Evolutionary conservation across 30 jellyfish, hydroid and myxozoan species (phyloP).

Genomic region (Aurelia sp.): DNA sequence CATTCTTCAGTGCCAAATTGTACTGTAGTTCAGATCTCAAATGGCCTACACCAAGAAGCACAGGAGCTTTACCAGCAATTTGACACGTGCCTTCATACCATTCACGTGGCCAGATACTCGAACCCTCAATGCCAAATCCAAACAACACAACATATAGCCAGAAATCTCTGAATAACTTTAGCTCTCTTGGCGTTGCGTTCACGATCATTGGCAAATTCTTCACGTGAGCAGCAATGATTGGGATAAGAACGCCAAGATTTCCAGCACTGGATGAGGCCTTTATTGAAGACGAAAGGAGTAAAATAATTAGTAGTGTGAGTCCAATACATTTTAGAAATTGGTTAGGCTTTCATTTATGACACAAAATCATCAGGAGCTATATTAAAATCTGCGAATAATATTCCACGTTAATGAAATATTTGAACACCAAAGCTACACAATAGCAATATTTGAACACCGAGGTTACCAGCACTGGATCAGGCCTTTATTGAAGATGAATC

Average conservation of each 20-base stretch:
- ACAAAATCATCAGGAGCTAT: too few relatives aligned
- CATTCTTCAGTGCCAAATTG: conserved; percentile 91
- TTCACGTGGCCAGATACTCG: conserved; percentile 91
- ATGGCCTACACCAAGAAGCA: conserved; percentile 83
- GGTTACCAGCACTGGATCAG: conserved; percentile 94
- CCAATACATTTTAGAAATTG: too few relatives aligned
- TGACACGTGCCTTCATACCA: conserved; percentile 92
- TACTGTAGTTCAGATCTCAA: conserved; percentile 88
- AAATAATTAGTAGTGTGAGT: too few relatives aligned
- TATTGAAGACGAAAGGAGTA: not conserved
- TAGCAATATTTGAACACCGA: conserved; percentile 55
- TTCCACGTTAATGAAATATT: too few relatives aligned
- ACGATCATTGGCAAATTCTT: conserved; percentile 63
- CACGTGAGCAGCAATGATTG: conserved; percentile 85
- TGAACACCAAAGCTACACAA: too few relatives aligned
- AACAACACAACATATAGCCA: conserved; percentile 94
- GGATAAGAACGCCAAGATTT: conserved; percentile 92
- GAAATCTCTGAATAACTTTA: conserved; percentile 88
- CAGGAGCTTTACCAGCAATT: conserved; percentile 89
- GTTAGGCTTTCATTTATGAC: too few relatives aligned
- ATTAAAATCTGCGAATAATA: too few relatives aligned
- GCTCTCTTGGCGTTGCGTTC: conserved; percentile 90
- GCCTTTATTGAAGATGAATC: conserved; percentile 51
- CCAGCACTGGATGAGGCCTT: conserved; percentile 99
- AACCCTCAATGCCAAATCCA: conserved; percentile 95